Evolutionary conservation across 2,888 invertebrate genomes (phyloP).

Genomic region (Halictus quadricinctus): DNA sequence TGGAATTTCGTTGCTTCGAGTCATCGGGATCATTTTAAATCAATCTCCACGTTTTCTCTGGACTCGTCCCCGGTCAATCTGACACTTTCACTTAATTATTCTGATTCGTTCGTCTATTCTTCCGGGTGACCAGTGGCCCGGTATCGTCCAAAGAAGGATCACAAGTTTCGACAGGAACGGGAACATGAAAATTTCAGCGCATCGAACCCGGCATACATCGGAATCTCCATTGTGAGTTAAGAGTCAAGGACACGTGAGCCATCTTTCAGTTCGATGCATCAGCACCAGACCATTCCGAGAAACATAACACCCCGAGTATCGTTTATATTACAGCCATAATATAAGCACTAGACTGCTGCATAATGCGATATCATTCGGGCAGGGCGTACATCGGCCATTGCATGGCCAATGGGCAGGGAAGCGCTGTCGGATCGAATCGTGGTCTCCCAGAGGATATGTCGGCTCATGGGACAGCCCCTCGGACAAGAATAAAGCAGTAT

Average conservation of each 20-base stretch:
- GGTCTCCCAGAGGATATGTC: background rate
- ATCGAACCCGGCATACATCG: background rate
- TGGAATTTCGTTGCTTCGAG: background rate
- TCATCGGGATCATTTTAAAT: background rate
- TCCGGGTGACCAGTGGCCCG: too few species aligned
- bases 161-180: too few species aligned
- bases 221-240: background rate
- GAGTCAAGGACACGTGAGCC: background rate
- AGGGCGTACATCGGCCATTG: slow-evolving; percentile 50
- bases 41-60: background rate
- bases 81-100: background rate
- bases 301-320: slow-evolving; percentile 28
- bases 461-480: background rate
- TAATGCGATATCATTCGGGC: slow-evolving; percentile 58
- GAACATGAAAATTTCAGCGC: background rate
- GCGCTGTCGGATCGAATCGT: slow-evolving; percentile 65
- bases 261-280: background rate
- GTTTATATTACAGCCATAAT: slow-evolving; percentile 38
- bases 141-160: too few species aligned
- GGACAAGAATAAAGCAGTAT: background rate
- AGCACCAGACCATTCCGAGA: slow-evolving; percentile 16
- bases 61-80: background rate
- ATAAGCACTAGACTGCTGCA: slow-evolving; percentile 27
- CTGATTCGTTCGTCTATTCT: background rate
- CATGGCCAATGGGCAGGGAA: slow-evolving; percentile 59